phyloP scores from a whole-genome alignment of 2,888 invertebrate genomes.

The Aphidius colemani region DNA sequence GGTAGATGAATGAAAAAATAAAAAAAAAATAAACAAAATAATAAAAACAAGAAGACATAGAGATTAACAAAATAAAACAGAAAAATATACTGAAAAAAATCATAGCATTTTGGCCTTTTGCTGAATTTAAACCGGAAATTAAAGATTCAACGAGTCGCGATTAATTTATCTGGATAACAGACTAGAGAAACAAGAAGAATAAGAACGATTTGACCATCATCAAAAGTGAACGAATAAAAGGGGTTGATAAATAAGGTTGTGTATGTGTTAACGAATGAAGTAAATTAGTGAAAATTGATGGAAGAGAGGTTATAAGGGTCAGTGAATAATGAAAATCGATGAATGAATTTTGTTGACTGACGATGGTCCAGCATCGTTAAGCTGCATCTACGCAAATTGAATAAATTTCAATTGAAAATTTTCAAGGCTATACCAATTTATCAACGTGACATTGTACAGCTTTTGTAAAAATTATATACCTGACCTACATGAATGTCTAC shows the following conservation, averaged over 20 bases:
- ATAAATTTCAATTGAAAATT: constrained; percentile 24
- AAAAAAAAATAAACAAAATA: constrained; percentile 17
- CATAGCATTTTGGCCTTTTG: background rate
- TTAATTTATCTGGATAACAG: constrained; percentile 45
- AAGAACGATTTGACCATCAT: constrained; percentile 16
- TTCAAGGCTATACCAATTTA: constrained; percentile 10
- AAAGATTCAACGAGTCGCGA: constrained; percentile 55
- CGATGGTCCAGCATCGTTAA: constrained; percentile 33
- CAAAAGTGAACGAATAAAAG: background rate
- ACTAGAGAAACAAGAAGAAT: constrained; percentile 40
- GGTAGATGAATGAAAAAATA: constrained; percentile 2
- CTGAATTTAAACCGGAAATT: constrained; percentile 48
- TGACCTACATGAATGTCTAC: background rate
- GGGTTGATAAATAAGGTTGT: background rate
- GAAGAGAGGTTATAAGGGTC: constrained; percentile 21
- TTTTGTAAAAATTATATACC: too few relatives aligned
- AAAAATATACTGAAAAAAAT: constrained; percentile 20
- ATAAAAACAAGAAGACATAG: constrained; percentile 8
- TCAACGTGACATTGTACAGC: too few relatives aligned
- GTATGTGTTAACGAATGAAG: background rate
- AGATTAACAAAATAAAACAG: constrained; percentile 14
- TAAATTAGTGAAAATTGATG: constrained; percentile 11
- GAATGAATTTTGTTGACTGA: constrained; percentile 37
- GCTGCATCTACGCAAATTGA: constrained; percentile 30
- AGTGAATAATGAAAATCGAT: constrained; percentile 51